phyloP scores from a whole-genome alignment of 2,797 vertebrate species.

The Cheirogaleus major region DNA sequence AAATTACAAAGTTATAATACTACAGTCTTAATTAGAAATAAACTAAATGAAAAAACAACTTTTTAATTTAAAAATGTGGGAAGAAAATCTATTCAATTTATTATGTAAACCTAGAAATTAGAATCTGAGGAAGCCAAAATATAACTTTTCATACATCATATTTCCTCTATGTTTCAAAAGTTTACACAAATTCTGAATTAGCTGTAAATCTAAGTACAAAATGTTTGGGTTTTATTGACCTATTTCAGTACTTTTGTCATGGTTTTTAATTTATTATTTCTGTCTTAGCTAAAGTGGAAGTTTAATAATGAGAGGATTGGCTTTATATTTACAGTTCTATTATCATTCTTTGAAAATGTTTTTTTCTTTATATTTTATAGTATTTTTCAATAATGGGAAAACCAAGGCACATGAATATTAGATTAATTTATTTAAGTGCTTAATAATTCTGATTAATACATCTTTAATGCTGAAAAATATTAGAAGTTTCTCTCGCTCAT shows the following conservation, averaged over 20 bases:
- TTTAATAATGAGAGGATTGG: background rate
- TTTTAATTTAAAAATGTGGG: background rate
- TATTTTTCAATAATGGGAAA: background rate
- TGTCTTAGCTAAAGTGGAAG: background rate
- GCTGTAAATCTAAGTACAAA: background rate
- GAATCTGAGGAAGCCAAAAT: background rate
- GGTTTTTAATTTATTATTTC: background rate
- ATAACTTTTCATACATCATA: background rate
- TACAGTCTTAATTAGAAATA: background rate
- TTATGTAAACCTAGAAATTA: background rate
- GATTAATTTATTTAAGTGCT: background rate
- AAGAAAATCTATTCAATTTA: background rate
- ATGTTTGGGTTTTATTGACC: background rate
- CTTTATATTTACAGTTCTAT: background rate
- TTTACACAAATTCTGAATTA: background rate
- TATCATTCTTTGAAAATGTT: background rate
- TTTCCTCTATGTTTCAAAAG: background rate
- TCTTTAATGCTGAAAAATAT: conserved; percentile 6
- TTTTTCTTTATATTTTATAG: background rate
- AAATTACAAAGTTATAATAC: background rate
- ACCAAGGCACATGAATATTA: background rate
- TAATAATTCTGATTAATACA: conserved; percentile 20
- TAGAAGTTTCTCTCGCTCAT: background rate
- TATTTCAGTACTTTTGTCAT: background rate
- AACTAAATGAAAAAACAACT: background rate